Conservation (phyloP, 1,140 invertebrate genomes). For the Tyrophagus putrescentiae region DNA sequence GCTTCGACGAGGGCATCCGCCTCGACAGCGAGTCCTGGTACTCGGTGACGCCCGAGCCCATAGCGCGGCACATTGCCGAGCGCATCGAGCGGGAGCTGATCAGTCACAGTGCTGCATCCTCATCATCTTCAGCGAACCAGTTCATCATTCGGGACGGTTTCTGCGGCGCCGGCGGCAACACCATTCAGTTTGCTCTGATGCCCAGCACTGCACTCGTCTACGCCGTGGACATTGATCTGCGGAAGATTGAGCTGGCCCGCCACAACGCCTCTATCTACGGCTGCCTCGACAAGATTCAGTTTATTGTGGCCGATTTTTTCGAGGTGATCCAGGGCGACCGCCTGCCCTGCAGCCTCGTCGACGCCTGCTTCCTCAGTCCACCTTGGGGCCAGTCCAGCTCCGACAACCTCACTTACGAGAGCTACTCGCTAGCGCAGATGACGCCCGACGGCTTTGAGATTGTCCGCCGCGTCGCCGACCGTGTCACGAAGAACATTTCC, state of each 20-base stretch:
- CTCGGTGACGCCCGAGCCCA: slow-evolving; percentile 90
- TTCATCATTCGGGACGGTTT: slow-evolving; percentile 82
- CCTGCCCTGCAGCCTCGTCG: slow-evolving; percentile 38
- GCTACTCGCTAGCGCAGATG: slow-evolving; percentile 64
- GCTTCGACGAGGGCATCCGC: slow-evolving; percentile 73
- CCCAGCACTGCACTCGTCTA: slow-evolving; percentile 79
- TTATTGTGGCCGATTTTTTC: slow-evolving; percentile 80
- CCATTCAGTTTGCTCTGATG: slow-evolving; percentile 84
- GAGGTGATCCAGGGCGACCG: slow-evolving; percentile 41
- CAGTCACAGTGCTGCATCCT: no score
- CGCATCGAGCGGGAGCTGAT: slow-evolving; percentile 42
- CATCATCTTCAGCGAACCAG: background rate
- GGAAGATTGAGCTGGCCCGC: slow-evolving; percentile 65
- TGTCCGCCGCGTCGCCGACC: slow-evolving; percentile 32
- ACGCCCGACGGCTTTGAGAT: slow-evolving; percentile 46
- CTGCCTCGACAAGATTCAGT: slow-evolving; percentile 74
- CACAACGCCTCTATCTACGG: slow-evolving; percentile 82
- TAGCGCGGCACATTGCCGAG: slow-evolving; percentile 74
- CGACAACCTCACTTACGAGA: slow-evolving; percentile 42
- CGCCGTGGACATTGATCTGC: slow-evolving; percentile 80
- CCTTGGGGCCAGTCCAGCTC: slow-evolving; percentile 98
- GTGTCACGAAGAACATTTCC: slow-evolving; percentile 59
- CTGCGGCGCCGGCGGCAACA: slow-evolving; percentile 92
- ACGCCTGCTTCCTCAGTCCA: slow-evolving; percentile 83
- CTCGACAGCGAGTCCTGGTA: slow-evolving; percentile 91